Evolutionary conservation across 2,888 invertebrate species (phyloP), one percentile per base, ranked within the genome.

Genomic region (Sarcophaga variegata): DNA sequence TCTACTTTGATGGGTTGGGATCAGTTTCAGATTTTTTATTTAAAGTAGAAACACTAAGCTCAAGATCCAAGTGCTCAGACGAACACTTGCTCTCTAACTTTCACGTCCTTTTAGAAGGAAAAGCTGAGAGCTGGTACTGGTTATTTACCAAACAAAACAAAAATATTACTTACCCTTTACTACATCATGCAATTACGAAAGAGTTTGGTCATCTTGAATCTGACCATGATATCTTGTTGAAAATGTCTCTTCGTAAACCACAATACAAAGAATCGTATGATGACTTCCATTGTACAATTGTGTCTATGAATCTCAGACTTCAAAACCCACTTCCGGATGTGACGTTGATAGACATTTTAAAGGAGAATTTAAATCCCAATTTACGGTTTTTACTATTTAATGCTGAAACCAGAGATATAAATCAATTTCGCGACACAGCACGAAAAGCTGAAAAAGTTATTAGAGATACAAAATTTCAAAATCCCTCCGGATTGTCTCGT

Each of bases 201-300:
- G 67, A 77, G n/a, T 76, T 76, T n/a, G 66, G 66, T 3, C 8
- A 45, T 27, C 10, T 76, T 0, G 76, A 76, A 14, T 27, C 67
- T 4, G 79, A 64, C 54, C 63, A 79, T 14, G 71, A 79, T 6
- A 45, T 79, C 14, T 22, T 79, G n/a, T n/a, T 79, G 47, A 71
- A 70, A 64, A 71, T 79, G 6, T 54, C 70, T 2, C 49, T 11
- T 12, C n/a, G 79, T 11, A 79, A 64, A 54, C 79, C 59, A 27
- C 70, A 25, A 17, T 54, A 25, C 27, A 70, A 70, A 17, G 70
- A 70, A 6, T 54, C 54, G 8, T 70, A 70, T 17, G 70, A 70
- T 17, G 70, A 70, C 22, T 70, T 70, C 14, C 70, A 70, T 70
- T 54, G 54, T 6, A 10, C 70, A 6, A 49, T 69, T 8, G 14